Evolutionary conservation across 64 coral and sea anemone genomes (phyloP), one percentile per base, ranked within the genome.

Genomic region (Stichodactyla mertensii): DNA sequence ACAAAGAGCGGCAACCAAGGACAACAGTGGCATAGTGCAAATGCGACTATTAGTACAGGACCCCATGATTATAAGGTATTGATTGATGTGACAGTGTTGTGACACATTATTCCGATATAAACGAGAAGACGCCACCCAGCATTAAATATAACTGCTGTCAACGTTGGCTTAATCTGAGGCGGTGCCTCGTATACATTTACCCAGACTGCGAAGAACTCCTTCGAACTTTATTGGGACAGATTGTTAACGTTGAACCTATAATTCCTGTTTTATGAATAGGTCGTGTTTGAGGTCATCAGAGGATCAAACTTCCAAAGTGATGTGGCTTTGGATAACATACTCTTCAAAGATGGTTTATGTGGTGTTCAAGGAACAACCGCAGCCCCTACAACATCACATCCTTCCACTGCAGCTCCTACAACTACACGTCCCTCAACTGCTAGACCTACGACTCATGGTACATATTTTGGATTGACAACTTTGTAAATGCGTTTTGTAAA

Each of bases 1-100:
- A 87, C 85, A 54, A 86, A 64, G 55, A 77, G 24, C 54, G 88
- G 92, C 64, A 57, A 94, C 13, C 88, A 94, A 52, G 86, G 92
- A 57, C 52, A 87, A 61, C 20, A 86, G 28, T 93, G 92, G 92
- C 26, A 8, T 52, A 77, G 87, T 64, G 85, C 62, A 4, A 94
- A 79, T 54, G 55, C 86, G 3, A 87, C 23, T 18, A 57, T 94
- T 58, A 45, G 3, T 31, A 77, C 69, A 79, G 85, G 85, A 3
- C 53, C 53, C 61, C n/a, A 64, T 23, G 51, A 51, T 51, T 93
- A 84, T 78, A 80, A 87, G 84, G 88, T 89, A 82, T 0, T 2
- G 14, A 61, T 61, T 45, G 36, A 45, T 45, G 36, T 45, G 36
- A 45, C 36, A 45, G 36, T 45, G 36, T 45, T 45, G 36, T 45